phyloP scores from a whole-genome alignment of 23 tunicate species.

The Halocynthia aurantium region DNA sequence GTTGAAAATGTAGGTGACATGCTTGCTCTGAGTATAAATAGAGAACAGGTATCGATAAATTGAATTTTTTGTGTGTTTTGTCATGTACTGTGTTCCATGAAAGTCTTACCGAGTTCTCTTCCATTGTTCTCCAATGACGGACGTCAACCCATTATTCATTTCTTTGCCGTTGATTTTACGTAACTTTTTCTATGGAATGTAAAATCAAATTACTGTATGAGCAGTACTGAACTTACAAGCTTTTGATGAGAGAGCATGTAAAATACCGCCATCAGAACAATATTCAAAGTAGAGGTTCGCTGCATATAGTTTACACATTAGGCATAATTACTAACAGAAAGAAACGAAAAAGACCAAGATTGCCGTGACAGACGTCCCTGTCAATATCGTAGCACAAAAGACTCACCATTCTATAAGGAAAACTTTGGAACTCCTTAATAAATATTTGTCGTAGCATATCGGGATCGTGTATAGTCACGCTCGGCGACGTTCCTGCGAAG shows the following conservation, averaged over 20 bases:
- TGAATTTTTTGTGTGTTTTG: neutral
- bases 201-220: neutral
- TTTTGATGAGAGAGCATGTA: too few species aligned
- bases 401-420: conserved; percentile 72
- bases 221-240: neutral
- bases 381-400: neutral
- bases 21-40: conserved; percentile 17
- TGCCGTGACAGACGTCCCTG: neutral
- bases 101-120: conserved; percentile 42
- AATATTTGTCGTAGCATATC: conserved; percentile 58
- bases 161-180: conserved; percentile 41
- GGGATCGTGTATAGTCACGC: conserved; percentile 53
- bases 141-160: conserved; percentile 41
- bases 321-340: neutral
- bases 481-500: conserved; percentile 27
- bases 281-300: neutral
- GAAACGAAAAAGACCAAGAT: neutral
- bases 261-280: too few species aligned
- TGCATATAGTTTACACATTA: neutral
- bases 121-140: conserved; percentile 68
- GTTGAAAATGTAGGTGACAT: conserved; percentile 64
- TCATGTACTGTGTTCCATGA: too few species aligned
- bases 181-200: conserved; percentile 20
- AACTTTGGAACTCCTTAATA: conserved; percentile 54
- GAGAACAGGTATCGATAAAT: too few species aligned